Evolutionary conservation across 2,113 vertebrate species (phyloP).

Genomic region (Camelus bactrianus): DNA sequence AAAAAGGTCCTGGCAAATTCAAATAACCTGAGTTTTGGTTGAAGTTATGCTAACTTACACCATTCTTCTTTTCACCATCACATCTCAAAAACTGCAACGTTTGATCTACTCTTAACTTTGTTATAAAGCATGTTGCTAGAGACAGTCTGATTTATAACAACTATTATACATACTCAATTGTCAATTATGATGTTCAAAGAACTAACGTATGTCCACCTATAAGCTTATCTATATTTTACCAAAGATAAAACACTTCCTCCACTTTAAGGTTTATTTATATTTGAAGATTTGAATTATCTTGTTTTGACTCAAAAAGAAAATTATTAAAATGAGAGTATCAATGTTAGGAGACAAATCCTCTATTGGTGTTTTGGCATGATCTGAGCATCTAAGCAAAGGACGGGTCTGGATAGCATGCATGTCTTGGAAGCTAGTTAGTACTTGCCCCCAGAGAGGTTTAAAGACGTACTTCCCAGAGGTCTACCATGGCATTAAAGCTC

Average conservation of each 20-base stretch:
- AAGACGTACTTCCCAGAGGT: background rate
- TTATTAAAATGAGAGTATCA: background rate
- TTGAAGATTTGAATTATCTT: background rate
- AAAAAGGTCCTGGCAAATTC: background rate
- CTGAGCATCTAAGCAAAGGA: background rate
- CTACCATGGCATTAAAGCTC: background rate
- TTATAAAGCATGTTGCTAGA: background rate
- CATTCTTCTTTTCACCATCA: background rate
- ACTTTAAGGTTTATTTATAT: background rate
- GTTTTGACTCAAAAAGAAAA: background rate
- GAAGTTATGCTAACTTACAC: background rate
- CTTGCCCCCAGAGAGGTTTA: background rate
- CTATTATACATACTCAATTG: background rate
- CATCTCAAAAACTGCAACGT: background rate
- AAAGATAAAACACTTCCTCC: background rate
- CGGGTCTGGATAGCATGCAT: background rate
- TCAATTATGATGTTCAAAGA: background rate
- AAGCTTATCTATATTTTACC: background rate
- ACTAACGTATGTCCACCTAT: background rate
- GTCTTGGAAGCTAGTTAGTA: background rate
- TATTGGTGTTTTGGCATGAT: background rate
- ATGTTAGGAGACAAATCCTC: background rate
- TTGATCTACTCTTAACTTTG: background rate
- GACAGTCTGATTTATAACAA: background rate
- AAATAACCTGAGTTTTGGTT: background rate